A percentile compares a stretch with the other conserved stretches of the same genome.
Conservation (phyloP, 2,113 vertebrate species). For the Manacus vitellinus region DNA sequence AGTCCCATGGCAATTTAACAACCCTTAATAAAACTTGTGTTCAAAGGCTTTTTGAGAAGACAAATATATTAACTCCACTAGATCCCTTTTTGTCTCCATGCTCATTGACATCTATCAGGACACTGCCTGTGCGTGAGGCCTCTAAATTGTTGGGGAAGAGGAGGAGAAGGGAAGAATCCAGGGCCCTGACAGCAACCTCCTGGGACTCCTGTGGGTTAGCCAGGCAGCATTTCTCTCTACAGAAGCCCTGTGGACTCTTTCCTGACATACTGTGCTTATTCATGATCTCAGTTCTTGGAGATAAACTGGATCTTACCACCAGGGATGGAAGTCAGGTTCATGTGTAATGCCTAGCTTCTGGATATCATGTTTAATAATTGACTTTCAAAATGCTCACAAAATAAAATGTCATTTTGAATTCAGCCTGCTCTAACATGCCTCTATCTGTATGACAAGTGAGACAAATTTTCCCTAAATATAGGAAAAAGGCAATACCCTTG, state of each 20-base stretch:
- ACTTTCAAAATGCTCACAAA: not conserved
- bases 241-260: not conserved
- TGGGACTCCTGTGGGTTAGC: not conserved
- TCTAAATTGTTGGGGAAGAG: not conserved
- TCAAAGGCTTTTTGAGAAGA: not conserved
- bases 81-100: not conserved
- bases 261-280: fast-evolving
- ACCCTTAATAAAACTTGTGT: not conserved
- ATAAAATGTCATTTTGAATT: not conserved
- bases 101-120: not conserved
- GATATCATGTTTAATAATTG: not conserved
- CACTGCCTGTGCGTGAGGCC: not conserved
- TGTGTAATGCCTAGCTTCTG: not conserved
- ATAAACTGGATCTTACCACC: not conserved
- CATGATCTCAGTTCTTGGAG: not conserved
- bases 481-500: not conserved
- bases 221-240: not conserved
- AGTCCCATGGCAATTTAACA: not conserved
- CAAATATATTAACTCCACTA: not conserved
- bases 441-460: not conserved
- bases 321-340: not conserved
- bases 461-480: not conserved
- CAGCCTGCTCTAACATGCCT: not conserved
- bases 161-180: not conserved
- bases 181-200: not conserved